Percentiles rank a stretch among this genome's conserved stretches.
These are phyloP conservation scores for Dendrocincla fuliginosa DNA, from an alignment of 2,797 vertebrate species.

Conservation along the genomic window DNA sequence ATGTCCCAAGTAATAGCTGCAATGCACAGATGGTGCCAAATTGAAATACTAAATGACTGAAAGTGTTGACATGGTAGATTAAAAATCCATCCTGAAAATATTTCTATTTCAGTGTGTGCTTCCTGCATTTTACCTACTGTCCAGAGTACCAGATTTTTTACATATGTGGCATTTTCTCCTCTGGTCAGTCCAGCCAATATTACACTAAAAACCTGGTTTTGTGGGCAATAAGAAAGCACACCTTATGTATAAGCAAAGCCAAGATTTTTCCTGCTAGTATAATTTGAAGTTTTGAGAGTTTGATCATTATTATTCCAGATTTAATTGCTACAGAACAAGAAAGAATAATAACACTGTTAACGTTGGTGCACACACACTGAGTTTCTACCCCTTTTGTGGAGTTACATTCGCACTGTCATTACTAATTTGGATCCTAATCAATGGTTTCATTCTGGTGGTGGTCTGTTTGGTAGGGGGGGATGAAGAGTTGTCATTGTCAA, in stretches of 20 bases:
- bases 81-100: slow-evolving; percentile 29
- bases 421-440: neutral
- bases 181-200: neutral
- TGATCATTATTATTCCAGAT: neutral
- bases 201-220: neutral
- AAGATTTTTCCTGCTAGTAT: neutral
- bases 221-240: neutral
- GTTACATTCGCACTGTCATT: neutral
- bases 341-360: neutral
- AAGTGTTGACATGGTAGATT: slow-evolving; percentile 29
- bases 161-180: neutral
- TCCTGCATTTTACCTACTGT: neutral
- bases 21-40: slow-evolving; percentile 47
- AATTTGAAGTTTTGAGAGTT: neutral
- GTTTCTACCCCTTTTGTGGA: neutral
- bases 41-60: slow-evolving; percentile 33
- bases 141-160: neutral
- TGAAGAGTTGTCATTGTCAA: neutral
- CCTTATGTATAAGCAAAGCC: neutral
- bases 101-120: neutral
- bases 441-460: neutral
- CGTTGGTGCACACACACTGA: neutral
- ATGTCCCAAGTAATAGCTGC: neutral
- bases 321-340: neutral
- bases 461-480: neutral